Percentiles rank a stretch among this genome's conserved stretches.
These are phyloP conservation scores for Pangasianodon hypophthalmus DNA, from an alignment of 2,113 vertebrate genomes.

Conservation along the genomic window DNA sequence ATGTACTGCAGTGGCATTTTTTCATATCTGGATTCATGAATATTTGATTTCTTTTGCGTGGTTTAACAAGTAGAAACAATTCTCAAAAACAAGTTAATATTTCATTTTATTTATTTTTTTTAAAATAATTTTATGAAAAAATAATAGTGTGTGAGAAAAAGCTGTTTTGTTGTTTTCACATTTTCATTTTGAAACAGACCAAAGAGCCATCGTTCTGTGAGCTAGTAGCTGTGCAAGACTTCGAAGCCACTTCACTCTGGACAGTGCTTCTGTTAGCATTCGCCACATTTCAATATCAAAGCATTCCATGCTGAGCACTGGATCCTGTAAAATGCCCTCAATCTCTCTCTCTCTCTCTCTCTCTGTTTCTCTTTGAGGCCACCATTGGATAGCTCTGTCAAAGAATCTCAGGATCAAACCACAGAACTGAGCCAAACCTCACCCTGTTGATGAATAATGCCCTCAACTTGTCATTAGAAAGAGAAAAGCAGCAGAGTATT, in stretches of 20 bases:
- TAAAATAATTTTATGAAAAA: background rate
- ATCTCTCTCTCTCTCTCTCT: constrained; percentile 52
- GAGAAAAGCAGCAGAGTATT: constrained; percentile 13
- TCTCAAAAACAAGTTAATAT: background rate
- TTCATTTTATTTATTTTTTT: background rate
- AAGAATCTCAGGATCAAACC: constrained; percentile 48
- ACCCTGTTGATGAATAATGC: constrained; percentile 42
- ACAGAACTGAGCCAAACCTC: constrained; percentile 52
- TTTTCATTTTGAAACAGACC: background rate
- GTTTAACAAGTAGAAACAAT: background rate
- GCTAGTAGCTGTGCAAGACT: constrained; percentile 21
- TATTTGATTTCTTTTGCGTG: background rate
- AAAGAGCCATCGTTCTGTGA: background rate
- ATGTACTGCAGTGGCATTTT: background rate
- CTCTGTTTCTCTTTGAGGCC: constrained; percentile 36
- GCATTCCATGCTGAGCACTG: constrained; percentile 40
- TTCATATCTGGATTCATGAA: background rate
- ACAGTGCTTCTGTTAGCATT: constrained; percentile 47
- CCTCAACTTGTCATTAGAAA: constrained; percentile 14
- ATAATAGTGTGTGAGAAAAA: background rate
- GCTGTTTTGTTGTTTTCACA: background rate
- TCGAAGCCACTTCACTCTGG: constrained; percentile 46
- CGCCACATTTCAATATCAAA: constrained; percentile 51
- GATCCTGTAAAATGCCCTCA: constrained; percentile 37
- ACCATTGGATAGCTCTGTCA: constrained; percentile 49